Percentiles rank a stretch among this genome's conserved stretches.
phyloP scores from a whole-genome alignment of 2,888 invertebrate species.

The Euplagia quadripunctaria region DNA sequence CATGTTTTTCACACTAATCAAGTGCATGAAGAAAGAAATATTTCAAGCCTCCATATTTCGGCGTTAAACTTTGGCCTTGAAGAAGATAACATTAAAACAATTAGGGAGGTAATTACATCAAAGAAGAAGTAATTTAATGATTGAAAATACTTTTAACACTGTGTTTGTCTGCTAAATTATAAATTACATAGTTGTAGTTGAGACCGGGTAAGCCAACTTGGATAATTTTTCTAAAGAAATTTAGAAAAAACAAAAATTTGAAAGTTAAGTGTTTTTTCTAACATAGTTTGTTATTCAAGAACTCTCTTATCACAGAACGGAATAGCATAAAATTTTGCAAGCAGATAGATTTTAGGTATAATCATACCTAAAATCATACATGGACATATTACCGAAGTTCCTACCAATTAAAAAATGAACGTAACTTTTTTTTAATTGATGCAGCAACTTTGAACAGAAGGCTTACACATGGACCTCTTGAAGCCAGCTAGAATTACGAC shows the following conservation, averaged over 20 bases:
- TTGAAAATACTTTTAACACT: not conserved
- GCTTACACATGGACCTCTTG: conserved; percentile 2
- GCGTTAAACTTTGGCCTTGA: not conserved
- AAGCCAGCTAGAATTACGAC: conserved; percentile 27
- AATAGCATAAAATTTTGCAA: no score
- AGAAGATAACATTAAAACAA: not conserved
- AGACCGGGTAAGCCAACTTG: no score
- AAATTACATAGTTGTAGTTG: no score
- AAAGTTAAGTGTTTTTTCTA: no score
- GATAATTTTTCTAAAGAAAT: no score
- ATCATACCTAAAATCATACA: no score
- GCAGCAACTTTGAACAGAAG: not conserved
- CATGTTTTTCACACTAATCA: not conserved
- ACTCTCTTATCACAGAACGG: not conserved
- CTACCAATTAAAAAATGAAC: not conserved
- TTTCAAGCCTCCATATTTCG: not conserved
- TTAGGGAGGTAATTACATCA: not conserved
- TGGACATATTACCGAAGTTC: not conserved
- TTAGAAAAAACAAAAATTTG: no score
- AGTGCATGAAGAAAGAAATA: not conserved
- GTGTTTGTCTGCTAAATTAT: not conserved
- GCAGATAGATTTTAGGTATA: no score
- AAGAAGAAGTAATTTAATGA: not conserved
- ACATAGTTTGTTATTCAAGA: not conserved
- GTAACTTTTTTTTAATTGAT: not conserved